phyloP scores from a whole-genome alignment of 2,797 vertebrate species.

The Podarcis lilfordi region DNA sequence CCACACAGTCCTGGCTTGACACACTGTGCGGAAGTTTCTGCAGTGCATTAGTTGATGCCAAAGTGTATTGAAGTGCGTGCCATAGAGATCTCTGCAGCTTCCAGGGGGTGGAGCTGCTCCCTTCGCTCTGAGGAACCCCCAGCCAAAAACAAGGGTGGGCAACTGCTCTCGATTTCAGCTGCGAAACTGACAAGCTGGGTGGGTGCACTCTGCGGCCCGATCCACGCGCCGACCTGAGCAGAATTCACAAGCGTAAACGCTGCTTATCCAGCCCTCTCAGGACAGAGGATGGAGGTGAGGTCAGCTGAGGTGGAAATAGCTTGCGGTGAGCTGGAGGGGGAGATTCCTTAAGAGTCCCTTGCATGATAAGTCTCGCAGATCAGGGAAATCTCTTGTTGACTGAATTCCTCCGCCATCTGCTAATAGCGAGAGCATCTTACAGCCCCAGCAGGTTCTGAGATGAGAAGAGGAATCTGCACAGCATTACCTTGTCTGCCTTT shows the following conservation, averaged over 20 bases:
- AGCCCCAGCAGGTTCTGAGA: slow-evolving; percentile 26
- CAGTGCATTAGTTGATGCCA: neutral
- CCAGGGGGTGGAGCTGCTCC: neutral
- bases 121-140: neutral
- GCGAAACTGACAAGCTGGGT: too few species aligned
- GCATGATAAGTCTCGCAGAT: neutral
- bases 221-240: neutral
- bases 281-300: too few species aligned
- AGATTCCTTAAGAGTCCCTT: slow-evolving; percentile 16
- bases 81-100: too few species aligned
- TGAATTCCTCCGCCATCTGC: slow-evolving; percentile 28
- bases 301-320: neutral
- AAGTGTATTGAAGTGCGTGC: neutral
- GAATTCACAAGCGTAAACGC: neutral
- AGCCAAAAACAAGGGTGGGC: neutral
- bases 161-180: too few species aligned
- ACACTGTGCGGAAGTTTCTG: too few species aligned
- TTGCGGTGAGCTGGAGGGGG: neutral
- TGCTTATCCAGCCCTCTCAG: neutral
- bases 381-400: slow-evolving; percentile 48
- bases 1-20: neutral
- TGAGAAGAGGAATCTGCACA: neutral
- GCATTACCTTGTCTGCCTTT: neutral
- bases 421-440: slow-evolving; percentile 27
- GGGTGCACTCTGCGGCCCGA: neutral